phyloP scores from a whole-genome alignment of 2,797 vertebrate genomes.

The Mormyrus hasselquistii region DNA sequence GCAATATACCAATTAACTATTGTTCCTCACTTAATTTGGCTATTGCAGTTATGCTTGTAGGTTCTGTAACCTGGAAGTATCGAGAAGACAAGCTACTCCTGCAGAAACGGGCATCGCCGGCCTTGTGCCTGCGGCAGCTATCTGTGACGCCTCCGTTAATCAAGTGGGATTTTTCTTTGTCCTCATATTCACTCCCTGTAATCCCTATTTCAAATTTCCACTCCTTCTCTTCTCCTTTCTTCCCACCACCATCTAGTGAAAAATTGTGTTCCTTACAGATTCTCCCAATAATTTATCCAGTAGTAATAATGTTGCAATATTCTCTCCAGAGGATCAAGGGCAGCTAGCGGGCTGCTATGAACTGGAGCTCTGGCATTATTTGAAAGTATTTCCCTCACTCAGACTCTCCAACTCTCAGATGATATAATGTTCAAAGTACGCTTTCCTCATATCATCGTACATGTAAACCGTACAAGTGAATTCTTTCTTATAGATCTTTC shows the following conservation, averaged over 20 bases:
- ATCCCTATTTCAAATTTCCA: background rate
- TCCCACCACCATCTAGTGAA: background rate
- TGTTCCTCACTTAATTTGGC: background rate
- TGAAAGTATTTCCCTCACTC: background rate
- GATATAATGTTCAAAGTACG: background rate
- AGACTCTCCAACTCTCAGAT: background rate
- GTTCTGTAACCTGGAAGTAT: background rate
- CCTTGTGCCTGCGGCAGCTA: background rate
- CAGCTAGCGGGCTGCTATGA: background rate
- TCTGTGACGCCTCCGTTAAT: background rate
- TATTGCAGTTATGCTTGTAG: background rate
- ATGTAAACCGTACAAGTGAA: background rate
- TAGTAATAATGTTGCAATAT: background rate
- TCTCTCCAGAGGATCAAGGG: background rate
- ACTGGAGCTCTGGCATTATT: background rate
- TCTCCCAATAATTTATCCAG: background rate
- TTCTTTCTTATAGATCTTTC: background rate
- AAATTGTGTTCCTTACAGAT: background rate
- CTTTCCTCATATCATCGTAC: background rate
- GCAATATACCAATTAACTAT: background rate
- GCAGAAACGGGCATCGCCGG: background rate
- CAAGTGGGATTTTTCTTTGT: background rate
- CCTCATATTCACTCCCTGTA: background rate
- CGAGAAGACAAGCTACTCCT: background rate
- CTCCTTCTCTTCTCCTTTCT: background rate